Evolutionary conservation across 2,113 vertebrate species (phyloP).

Genomic region (Ameiurus melas): DNA sequence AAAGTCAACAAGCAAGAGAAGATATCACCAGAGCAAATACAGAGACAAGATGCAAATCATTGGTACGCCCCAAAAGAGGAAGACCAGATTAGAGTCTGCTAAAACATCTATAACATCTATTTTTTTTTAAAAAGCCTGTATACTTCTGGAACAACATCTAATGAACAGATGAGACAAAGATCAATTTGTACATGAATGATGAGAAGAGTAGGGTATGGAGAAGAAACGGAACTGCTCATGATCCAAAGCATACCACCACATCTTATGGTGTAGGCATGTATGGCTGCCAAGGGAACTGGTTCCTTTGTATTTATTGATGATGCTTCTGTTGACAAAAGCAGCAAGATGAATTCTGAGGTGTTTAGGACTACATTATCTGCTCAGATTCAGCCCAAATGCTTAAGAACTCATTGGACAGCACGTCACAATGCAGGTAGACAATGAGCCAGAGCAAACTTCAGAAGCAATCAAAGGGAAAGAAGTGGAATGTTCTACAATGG

Average conservation of each 20-base stretch:
- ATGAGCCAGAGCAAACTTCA: not conserved
- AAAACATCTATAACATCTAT: not conserved
- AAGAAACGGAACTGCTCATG: not conserved
- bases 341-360: not conserved
- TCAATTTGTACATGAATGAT: not conserved
- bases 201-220: not conserved
- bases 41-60: too few relatives aligned
- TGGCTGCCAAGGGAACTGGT: not conserved
- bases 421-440: not conserved
- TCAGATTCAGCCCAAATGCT: too few relatives aligned
- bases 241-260: not conserved
- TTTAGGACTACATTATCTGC: not conserved
- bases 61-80: not conserved
- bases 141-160: not conserved
- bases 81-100: not conserved
- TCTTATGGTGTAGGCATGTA: not conserved
- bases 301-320: not conserved
- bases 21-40: too few relatives aligned
- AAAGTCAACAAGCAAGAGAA: too few relatives aligned
- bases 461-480: not conserved
- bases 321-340: not conserved
- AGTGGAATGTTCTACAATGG: not conserved
- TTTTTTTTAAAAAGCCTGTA: not conserved
- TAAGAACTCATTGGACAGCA: too few relatives aligned
- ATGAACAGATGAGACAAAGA: not conserved